phyloP scores from a whole-genome alignment of 2,113 vertebrate genomes.

The Nothoprocta pentlandii region DNA sequence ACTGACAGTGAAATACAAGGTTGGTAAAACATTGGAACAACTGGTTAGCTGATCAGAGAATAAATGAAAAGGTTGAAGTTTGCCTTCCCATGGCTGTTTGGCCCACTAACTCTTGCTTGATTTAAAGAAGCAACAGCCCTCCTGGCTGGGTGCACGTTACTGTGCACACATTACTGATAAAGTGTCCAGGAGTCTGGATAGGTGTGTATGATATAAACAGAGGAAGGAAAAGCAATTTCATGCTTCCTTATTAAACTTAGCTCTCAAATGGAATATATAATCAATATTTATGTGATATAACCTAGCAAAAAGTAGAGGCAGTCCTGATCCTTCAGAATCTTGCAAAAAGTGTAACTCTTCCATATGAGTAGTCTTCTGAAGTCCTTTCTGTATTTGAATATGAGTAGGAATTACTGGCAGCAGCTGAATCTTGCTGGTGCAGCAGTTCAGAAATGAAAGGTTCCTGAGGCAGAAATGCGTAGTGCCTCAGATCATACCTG shows the following conservation, averaged over 20 bases:
- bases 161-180: not conserved
- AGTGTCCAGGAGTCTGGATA: not conserved
- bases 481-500: not conserved
- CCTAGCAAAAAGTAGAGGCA: not conserved
- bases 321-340: not conserved
- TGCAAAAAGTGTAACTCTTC: not conserved
- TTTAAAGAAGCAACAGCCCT: constrained; percentile 18
- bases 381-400: not conserved
- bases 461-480: not conserved
- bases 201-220: not conserved
- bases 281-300: not conserved
- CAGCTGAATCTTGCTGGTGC: not conserved
- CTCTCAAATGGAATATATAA: not conserved
- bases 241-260: not conserved
- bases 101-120: not conserved
- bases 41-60: not conserved
- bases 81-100: not conserved
- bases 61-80: not conserved
- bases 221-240: not conserved
- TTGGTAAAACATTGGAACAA: not conserved
- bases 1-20: not conserved
- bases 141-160: not conserved
- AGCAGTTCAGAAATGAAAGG: not conserved
- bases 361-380: not conserved
- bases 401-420: fast-evolving